phyloP scores from a whole-genome alignment of 2,113 vertebrate genomes.

The Andinoacara biseriatus region DNA sequence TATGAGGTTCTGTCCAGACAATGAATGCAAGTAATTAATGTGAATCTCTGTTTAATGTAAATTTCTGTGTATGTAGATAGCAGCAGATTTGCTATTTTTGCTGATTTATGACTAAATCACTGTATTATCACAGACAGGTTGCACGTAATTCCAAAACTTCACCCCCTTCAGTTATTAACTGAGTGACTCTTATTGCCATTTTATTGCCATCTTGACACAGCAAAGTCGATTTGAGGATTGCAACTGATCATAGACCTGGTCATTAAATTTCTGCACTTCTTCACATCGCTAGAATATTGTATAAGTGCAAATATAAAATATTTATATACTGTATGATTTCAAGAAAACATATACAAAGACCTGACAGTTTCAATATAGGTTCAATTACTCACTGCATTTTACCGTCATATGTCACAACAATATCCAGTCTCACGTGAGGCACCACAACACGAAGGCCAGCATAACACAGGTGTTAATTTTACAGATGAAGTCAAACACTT shows the following conservation, averaged over 20 bases:
- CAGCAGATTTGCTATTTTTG: background rate
- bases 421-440: background rate
- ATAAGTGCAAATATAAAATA: too few species aligned
- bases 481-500: conserved; percentile 20
- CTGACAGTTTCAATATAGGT: background rate
- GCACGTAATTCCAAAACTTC: background rate
- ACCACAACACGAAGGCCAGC: background rate
- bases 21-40: background rate
- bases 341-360: background rate
- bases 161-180: background rate
- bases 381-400: background rate
- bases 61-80: background rate
- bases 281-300: background rate
- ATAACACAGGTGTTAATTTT: conserved; percentile 1
- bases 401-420: background rate
- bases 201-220: background rate
- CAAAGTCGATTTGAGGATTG: background rate
- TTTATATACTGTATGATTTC: background rate
- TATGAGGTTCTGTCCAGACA: background rate
- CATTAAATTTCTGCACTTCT: background rate
- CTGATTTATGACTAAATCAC: background rate
- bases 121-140: background rate
- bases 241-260: background rate
- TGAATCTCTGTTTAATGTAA: background rate
- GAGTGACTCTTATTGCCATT: background rate